Conservation (phyloP, 2,888 invertebrate genomes). For the Lithophane semibrunnea region DNA sequence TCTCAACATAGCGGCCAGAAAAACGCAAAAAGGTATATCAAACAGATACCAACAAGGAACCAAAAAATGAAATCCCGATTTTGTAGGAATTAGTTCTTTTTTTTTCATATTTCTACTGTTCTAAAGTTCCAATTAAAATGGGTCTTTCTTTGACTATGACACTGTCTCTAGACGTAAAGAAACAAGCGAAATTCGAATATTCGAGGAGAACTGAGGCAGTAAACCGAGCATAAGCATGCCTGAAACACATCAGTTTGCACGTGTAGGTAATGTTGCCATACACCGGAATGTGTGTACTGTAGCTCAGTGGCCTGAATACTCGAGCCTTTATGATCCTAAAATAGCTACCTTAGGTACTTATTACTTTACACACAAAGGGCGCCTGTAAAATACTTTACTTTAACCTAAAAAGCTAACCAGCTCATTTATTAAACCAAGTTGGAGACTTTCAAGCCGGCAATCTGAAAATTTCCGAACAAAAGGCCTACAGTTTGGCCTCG, state of each 20-base stretch:
- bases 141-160: too few species aligned
- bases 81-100: too few species aligned
- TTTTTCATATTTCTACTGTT: too few species aligned
- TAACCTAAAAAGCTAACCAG: neutral
- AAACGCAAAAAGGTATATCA: too few species aligned
- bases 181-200: constrained; percentile 2
- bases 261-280: constrained; percentile 2
- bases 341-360: constrained; percentile 22
- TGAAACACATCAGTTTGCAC: constrained; percentile 17
- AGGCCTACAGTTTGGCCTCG: constrained; percentile 2
- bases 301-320: constrained; percentile 40
- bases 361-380: constrained; percentile 22
- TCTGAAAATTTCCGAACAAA: constrained; percentile 21
- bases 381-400: constrained; percentile 8
- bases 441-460: constrained; percentile 2
- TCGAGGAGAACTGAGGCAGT: neutral
- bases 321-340: constrained; percentile 33
- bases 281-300: constrained; percentile 33
- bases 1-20: too few species aligned
- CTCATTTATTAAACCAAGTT: constrained; percentile 32
- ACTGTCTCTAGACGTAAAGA: neutral
- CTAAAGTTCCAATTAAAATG: too few species aligned
- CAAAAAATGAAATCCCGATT: too few species aligned
- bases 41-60: too few species aligned
- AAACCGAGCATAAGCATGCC: constrained; percentile 6